Evolutionary conservation across 2,888 invertebrate species (phyloP), one percentile per base, ranked within the genome.

Genomic region (Acleris emargana): DNA sequence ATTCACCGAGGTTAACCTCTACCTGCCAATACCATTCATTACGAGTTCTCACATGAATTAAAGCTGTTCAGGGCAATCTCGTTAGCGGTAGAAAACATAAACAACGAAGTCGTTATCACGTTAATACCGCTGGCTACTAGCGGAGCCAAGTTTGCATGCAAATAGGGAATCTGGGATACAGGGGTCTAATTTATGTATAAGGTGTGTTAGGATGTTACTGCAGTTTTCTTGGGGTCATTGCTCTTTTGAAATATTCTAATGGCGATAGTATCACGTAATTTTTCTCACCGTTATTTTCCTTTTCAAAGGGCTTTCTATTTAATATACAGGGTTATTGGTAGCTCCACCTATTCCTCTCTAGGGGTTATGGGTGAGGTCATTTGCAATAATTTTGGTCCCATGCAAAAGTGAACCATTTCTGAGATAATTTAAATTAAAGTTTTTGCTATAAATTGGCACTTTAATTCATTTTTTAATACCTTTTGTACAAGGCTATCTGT

Each of bases 61-160:
- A 42, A 22, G 18, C 20, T 32, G 42, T 49, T 47, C 53, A 49
- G 25, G 42, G 54, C 28, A 50, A 49, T 55, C 59, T 64, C 54
- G 54, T 64, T 64, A 64, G 54, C 59, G 17, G 59, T 20, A 43
- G 45, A 43, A 49, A 47, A 54, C 59, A 64, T 64, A 60, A 64
- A 60, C 59, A 55, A 60, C 64, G 59, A 45, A 22, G 59, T 59
- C 64, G 64, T 64, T 59, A 64, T 32, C 38, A 25, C 18, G 58
- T 20, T 42, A 54, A 28, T 59, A 42, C 59, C 45, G 54, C 20
- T 22, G 53, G 45, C 43, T 45, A 17, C 53, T 28, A 11, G 11
- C 11, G 54, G 58, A 18, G 53, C 20, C 32, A 18, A 42, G 16
- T 22, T 16, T 45, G 1, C 5, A n/a, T 57, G 22, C 17, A 22